Percentiles rank a stretch among this genome's conserved stretches.
phyloP scores from a whole-genome alignment of 2,797 vertebrate species.

The Enteromius afrohamiltoni region DNA sequence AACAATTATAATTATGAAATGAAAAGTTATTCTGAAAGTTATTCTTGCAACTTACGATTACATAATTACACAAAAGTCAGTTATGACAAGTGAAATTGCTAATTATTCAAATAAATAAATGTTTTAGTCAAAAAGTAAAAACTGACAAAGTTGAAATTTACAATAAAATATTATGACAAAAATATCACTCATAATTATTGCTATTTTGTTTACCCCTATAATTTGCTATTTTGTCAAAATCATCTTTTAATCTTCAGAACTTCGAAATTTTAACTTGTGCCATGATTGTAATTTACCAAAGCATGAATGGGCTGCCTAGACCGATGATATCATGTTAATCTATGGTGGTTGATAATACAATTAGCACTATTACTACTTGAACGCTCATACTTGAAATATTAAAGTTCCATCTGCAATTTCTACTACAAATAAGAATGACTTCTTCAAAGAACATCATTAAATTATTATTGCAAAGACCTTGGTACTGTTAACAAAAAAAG shows the following conservation, averaged over 20 bases:
- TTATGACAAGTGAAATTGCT: background rate
- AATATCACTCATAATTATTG: background rate
- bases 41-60: background rate
- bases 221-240: background rate
- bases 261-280: background rate
- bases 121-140: background rate
- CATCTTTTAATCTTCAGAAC: background rate
- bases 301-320: background rate
- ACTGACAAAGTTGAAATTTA: background rate
- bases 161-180: background rate
- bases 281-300: background rate
- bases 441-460: background rate
- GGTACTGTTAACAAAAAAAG: background rate
- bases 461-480: background rate
- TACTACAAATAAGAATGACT: background rate
- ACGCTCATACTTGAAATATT: background rate
- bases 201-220: background rate
- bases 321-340: background rate
- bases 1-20: background rate
- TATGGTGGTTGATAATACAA: background rate
- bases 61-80: conserved; percentile 1
- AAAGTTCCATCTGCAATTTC: background rate
- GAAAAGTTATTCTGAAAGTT: background rate
- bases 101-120: background rate
- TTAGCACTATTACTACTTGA: background rate